Evolutionary conservation across 2,113 vertebrate species (phyloP).

Genomic region (Pomatostomus ruficeps): DNA sequence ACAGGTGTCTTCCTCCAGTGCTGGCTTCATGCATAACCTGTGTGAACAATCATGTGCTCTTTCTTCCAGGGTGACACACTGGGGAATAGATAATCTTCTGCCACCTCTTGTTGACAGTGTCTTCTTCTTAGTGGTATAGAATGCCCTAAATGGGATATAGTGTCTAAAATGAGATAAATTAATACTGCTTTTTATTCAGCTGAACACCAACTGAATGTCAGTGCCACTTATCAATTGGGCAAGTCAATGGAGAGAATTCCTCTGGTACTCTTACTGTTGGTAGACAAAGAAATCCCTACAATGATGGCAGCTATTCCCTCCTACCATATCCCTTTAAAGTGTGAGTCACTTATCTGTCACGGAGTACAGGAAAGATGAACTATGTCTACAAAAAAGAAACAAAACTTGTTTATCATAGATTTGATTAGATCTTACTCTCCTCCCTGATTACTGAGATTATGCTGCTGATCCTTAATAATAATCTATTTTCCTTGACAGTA

Average conservation of each 20-base stretch:
- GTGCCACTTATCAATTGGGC: background rate
- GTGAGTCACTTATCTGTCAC: background rate
- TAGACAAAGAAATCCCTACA: background rate
- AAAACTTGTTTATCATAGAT: background rate
- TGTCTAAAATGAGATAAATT: background rate
- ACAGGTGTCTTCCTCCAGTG: background rate
- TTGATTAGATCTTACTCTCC: background rate
- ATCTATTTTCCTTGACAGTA: background rate
- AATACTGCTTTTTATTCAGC: background rate
- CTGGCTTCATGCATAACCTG: background rate
- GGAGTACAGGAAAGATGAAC: background rate
- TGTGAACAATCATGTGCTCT: background rate
- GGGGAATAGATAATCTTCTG: background rate
- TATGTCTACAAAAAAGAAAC: background rate
- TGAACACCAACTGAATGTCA: background rate
- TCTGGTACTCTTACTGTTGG: background rate
- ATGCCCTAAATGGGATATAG: fast-evolving
- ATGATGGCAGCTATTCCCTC: background rate
- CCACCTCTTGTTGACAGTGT: background rate
- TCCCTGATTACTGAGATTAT: background rate
- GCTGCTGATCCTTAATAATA: background rate
- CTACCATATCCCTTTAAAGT: background rate
- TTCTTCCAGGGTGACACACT: background rate
- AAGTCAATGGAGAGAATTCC: background rate
- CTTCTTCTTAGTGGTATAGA: background rate